phyloP scores from a whole-genome alignment of 2,113 vertebrate species.

The Kryptolebias marmoratus region DNA sequence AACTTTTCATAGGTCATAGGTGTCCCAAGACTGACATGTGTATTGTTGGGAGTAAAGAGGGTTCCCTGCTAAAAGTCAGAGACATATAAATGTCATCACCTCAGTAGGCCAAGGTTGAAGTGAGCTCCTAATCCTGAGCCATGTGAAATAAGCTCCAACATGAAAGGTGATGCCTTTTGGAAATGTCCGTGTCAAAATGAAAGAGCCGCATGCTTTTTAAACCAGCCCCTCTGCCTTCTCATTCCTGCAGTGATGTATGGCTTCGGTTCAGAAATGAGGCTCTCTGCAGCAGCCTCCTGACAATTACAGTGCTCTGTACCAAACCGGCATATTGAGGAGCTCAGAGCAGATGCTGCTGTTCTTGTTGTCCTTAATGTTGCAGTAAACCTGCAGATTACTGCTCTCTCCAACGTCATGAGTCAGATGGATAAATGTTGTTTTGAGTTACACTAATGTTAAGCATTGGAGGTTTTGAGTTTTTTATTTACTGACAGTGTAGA shows the following conservation, averaged over 20 bases:
- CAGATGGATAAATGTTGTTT: constrained; percentile 1
- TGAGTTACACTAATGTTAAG: not conserved
- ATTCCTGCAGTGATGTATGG: constrained; percentile 78
- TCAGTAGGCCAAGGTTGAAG: constrained; percentile 9
- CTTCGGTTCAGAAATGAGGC: constrained; percentile 70
- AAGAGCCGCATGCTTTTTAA: constrained; percentile 69
- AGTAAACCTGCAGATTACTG: constrained; percentile 1
- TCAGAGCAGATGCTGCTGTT: constrained; percentile 73
- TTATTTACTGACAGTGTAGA: not conserved
- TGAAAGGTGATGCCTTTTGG: constrained; percentile 76
- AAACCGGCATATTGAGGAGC: constrained; percentile 61
- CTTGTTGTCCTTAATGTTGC: constrained; percentile 7
- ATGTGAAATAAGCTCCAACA: constrained; percentile 65
- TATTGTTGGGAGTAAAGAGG: not conserved
- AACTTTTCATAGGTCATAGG: constrained; percentile 10
- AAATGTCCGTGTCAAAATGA: constrained; percentile 76
- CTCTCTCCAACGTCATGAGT: constrained; percentile 1
- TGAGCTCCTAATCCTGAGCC: constrained; percentile 61
- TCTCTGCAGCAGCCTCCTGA: constrained; percentile 66
- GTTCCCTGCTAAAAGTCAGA: not conserved
- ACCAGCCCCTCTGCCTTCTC: constrained; percentile 71
- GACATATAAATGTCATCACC: not conserved
- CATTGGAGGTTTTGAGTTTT: not conserved
- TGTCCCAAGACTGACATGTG: not conserved
- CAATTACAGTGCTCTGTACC: constrained; percentile 71